Evolutionary conservation across 1,140 invertebrate species (phyloP).

Genomic region (Lordiphosa stackelbergi): DNA sequence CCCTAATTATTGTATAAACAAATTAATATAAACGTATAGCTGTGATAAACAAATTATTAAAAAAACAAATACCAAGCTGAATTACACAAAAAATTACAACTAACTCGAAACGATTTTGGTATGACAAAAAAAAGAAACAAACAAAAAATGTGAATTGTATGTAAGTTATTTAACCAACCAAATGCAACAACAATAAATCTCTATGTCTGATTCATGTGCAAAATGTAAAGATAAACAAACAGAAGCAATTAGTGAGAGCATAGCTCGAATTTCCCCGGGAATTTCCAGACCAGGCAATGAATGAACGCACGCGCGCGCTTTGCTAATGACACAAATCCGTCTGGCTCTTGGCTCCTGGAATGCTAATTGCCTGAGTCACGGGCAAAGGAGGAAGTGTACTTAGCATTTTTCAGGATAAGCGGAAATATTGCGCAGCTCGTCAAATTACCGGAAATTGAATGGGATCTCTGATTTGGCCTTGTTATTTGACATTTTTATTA

Average conservation of each 20-base stretch:
- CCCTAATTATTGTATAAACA: not conserved
- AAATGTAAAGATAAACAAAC: constrained; percentile 28
- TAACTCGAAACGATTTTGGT: constrained; percentile 32
- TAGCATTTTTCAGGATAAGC: constrained; percentile 37
- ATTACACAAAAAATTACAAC: constrained; percentile 29
- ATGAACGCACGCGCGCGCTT: constrained; percentile 40
- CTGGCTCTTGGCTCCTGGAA: constrained; percentile 23
- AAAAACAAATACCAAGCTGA: constrained; percentile 43
- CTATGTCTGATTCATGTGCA: constrained; percentile 68
- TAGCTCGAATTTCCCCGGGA: constrained; percentile 50
- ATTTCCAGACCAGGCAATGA: constrained; percentile 61
- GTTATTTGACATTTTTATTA: constrained; percentile 41
- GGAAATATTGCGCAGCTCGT: constrained; percentile 54
- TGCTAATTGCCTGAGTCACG: constrained; percentile 66
- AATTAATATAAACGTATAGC: constrained; percentile 68
- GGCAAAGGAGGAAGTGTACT: constrained; percentile 48
- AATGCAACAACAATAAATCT: constrained; percentile 66
- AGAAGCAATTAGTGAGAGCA: constrained; percentile 59
- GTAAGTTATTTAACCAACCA: constrained; percentile 43
- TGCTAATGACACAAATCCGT: constrained; percentile 69
- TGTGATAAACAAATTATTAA: constrained; percentile 68
- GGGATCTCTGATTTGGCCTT: not conserved
- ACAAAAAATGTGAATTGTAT: constrained; percentile 14
- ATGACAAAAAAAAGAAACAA: constrained; percentile 9
- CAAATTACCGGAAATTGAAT: constrained; percentile 63